phyloP scores from a whole-genome alignment of 2,797 vertebrate species.

The Anguilla obscura region DNA sequence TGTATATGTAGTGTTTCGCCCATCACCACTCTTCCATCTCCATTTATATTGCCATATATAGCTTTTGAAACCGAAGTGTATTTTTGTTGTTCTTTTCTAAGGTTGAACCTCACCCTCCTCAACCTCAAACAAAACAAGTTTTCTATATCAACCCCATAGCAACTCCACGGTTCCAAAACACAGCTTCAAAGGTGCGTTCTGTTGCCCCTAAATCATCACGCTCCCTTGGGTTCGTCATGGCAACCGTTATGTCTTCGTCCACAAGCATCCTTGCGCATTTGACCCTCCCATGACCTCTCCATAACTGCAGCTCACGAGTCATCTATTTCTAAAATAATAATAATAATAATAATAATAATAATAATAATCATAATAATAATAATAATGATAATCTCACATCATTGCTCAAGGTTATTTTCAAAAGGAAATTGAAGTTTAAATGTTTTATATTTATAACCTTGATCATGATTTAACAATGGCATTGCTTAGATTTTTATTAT shows the following conservation, averaged over 20 bases:
- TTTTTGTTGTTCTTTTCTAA: constrained; percentile 58
- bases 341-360: not conserved
- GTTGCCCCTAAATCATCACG: constrained; percentile 55
- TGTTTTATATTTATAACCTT: not conserved
- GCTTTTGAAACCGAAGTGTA: constrained; percentile 35
- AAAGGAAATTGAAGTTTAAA: not conserved
- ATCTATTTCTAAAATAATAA: constrained; percentile 46
- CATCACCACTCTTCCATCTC: constrained; percentile 26
- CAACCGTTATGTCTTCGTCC: constrained; percentile 53
- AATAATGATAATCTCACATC: not conserved
- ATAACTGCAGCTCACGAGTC: constrained; percentile 47
- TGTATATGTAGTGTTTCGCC: not conserved
- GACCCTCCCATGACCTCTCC: constrained; percentile 55
- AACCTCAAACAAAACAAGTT: constrained; percentile 84
- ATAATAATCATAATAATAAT: not conserved
- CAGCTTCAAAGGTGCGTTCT: constrained; percentile 82
- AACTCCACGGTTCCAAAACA: constrained; percentile 82
- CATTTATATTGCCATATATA: constrained; percentile 31
- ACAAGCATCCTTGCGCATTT: constrained; percentile 53
- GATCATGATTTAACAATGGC: too few species aligned
- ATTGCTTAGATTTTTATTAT: not conserved
- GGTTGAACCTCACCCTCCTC: constrained; percentile 82
- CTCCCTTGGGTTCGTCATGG: constrained; percentile 46
- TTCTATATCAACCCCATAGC: constrained; percentile 86
- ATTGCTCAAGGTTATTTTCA: not conserved